phyloP scores from a whole-genome alignment of 37 sponge, comb jelly and placozoan genomes.

The Lycopodina hypogea region DNA sequence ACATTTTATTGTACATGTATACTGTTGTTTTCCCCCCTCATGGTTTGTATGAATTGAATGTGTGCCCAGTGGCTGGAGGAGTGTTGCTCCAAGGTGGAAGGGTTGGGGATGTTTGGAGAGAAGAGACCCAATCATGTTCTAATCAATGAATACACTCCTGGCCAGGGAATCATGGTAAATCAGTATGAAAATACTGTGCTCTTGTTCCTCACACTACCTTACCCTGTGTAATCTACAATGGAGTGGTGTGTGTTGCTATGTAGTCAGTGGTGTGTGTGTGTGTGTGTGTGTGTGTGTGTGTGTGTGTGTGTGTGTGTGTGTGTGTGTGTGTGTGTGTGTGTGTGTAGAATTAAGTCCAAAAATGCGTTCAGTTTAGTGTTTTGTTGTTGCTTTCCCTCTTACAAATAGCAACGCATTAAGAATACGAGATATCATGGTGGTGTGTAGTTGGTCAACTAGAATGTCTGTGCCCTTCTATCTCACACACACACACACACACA shows the following conservation, averaged over 20 bases:
- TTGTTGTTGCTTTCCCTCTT: background rate
- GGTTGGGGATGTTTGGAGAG: conserved; percentile 62
- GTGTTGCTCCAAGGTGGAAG: conserved; percentile 25
- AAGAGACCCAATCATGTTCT: conserved; percentile 89
- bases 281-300: background rate
- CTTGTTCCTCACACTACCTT: background rate
- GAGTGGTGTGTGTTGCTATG: too few species aligned
- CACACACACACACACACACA: too few species aligned
- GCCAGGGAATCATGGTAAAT: conserved; percentile 95
- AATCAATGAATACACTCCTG: conserved; percentile 94
- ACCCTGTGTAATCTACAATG: background rate
- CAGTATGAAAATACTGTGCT: background rate
- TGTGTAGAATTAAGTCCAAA: background rate
- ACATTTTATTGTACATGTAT: background rate
- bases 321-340: background rate
- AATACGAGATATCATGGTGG: too few species aligned
- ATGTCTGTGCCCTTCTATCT: too few species aligned
- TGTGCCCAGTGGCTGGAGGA: conserved; percentile 75
- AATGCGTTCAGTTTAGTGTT: background rate
- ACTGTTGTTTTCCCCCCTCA: background rate
- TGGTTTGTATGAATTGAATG: background rate
- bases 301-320: too few species aligned
- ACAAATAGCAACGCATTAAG: background rate
- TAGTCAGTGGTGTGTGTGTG: too few species aligned
- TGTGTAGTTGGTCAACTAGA: too few species aligned